Conservation (phyloP, 2,888 invertebrate genomes). For the Ormyrus rosae region DNA sequence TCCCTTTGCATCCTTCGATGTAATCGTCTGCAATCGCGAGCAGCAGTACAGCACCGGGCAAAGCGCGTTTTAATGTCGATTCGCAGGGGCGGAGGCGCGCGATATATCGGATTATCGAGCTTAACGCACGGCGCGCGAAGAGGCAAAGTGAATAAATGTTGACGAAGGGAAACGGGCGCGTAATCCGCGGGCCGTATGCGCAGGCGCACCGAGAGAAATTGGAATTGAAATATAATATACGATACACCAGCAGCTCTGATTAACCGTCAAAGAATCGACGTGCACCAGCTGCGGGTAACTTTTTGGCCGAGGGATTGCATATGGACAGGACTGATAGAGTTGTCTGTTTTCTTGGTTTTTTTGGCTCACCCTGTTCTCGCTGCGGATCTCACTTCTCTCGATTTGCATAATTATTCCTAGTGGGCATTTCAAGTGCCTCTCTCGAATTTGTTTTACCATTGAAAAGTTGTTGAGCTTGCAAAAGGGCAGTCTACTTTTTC, state of each 20-base stretch:
- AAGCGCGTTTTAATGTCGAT: constrained; percentile 42
- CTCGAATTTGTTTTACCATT: constrained; percentile 19
- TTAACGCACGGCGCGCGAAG: constrained; percentile 1
- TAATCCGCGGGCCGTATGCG: neutral
- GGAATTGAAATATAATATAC: constrained; percentile 27
- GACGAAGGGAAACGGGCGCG: constrained; percentile 32
- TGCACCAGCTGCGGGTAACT: neutral
- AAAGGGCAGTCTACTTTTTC: no score
- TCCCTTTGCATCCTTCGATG: constrained; percentile 1
- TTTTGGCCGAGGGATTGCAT: neutral
- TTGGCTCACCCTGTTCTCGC: neutral
- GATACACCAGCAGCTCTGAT: constrained; percentile 12
- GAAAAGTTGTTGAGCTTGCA: constrained; percentile 14
- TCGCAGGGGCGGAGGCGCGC: neutral
- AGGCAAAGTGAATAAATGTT: constrained; percentile 53
- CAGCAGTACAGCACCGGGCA: neutral
- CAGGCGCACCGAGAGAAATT: neutral
- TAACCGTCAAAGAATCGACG: constrained; percentile 16
- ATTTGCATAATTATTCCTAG: constrained; percentile 51
- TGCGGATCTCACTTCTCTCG: neutral
- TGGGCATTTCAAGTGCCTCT: neutral
- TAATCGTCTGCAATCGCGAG: neutral
- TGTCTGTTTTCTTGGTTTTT: constrained; percentile 35
- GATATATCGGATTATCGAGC: constrained; percentile 49
- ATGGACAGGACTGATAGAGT: constrained; percentile 2